phyloP scores from a whole-genome alignment of 2,888 invertebrate genomes.

The Sesia apiformis region DNA sequence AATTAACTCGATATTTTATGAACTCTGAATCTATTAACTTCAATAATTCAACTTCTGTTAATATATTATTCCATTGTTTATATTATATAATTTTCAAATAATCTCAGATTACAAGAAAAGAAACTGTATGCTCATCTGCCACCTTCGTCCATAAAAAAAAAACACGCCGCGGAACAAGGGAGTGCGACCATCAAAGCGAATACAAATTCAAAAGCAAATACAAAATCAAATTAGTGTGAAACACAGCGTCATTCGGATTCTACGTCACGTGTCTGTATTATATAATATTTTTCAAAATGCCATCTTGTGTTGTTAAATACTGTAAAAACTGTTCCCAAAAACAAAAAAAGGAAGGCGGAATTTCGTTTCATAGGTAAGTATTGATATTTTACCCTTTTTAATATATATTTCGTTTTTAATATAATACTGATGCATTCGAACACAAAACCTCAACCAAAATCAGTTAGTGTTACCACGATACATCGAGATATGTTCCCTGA shows the following conservation, averaged over 20 bases:
- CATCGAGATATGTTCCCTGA: not conserved
- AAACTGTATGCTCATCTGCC: too few species aligned
- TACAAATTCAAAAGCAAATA: not conserved
- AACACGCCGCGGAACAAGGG: not conserved
- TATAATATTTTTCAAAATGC: not conserved
- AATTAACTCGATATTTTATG: too few species aligned
- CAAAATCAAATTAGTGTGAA: not conserved
- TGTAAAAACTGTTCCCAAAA: not conserved
- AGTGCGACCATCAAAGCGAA: not conserved
- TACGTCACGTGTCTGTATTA: not conserved
- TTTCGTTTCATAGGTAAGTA: not conserved
- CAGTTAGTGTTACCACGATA: not conserved
- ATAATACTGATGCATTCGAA: not conserved
- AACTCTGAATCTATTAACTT: too few species aligned
- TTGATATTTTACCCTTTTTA: not conserved
- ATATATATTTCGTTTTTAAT: not conserved
- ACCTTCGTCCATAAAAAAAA: too few species aligned
- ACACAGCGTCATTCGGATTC: not conserved
- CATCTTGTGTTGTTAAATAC: not conserved
- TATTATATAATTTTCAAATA: too few species aligned
- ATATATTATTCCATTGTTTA: too few species aligned
- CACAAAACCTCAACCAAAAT: not conserved
- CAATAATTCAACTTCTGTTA: too few species aligned
- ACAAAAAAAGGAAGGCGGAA: not conserved
- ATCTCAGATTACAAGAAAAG: too few species aligned